phyloP scores from a whole-genome alignment of 2,888 invertebrate genomes.

The Dryobotodes eremita region DNA sequence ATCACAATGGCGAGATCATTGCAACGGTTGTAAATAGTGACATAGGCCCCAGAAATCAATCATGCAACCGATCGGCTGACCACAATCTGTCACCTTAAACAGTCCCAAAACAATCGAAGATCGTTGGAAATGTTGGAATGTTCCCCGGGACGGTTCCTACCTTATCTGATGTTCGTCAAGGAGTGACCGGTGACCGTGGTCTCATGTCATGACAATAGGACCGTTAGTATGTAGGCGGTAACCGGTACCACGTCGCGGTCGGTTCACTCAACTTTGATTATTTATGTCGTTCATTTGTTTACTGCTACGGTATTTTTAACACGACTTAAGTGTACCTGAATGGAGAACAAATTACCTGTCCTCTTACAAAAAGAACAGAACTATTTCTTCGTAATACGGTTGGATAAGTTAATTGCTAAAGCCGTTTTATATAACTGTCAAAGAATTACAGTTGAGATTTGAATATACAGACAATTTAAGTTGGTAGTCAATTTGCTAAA shows the following conservation, averaged over 20 bases:
- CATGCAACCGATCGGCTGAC: background rate
- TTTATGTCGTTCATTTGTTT: constrained; percentile 39
- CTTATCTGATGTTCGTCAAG: constrained; percentile 41
- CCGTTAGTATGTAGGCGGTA: constrained; percentile 61
- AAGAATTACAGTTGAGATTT: background rate
- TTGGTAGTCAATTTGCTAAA: background rate
- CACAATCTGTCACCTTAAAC: background rate
- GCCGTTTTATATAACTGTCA: background rate
- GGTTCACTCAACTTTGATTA: constrained; percentile 55
- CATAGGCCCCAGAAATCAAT: background rate
- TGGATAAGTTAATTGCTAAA: background rate
- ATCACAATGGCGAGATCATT: background rate
- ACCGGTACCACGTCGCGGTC: constrained; percentile 40
- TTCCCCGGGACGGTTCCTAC: background rate
- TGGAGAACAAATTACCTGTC: constrained; percentile 2
- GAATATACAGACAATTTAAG: background rate
- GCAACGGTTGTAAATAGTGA: no score
- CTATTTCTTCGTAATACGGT: background rate
- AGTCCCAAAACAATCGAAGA: constrained; percentile 1
- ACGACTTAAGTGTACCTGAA: constrained; percentile 1
- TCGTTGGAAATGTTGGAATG: background rate
- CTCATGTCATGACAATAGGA: constrained; percentile 43
- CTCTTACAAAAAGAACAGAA: background rate
- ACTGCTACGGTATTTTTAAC: constrained; percentile 31
- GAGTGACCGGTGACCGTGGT: constrained; percentile 25